Evolutionary conservation across 2,888 invertebrate genomes (phyloP).

Genomic region (Tiliacea citrago): DNA sequence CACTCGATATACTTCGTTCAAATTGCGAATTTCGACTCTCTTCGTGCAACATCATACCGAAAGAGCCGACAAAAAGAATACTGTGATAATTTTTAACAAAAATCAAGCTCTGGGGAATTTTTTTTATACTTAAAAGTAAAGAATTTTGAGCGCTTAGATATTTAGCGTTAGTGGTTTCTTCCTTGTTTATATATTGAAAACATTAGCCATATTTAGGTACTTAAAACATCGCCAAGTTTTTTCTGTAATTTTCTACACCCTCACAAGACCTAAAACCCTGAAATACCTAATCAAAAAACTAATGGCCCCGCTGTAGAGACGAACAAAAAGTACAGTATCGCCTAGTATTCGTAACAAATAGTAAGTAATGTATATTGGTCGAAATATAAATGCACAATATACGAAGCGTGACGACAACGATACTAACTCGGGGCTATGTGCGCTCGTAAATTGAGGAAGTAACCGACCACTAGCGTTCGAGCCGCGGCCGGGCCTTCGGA

Average conservation of each 20-base stretch:
- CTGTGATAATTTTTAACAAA: constrained; percentile 66
- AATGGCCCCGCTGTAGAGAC: constrained; percentile 12
- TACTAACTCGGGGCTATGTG: constrained; percentile 83
- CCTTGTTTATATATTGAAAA: neutral
- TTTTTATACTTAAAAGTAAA: constrained; percentile 40
- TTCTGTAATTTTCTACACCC: neutral
- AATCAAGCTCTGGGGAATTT: constrained; percentile 45
- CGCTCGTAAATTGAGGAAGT: constrained; percentile 85
- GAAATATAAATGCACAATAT: constrained; percentile 84
- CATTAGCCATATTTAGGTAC: neutral
- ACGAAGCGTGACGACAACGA: constrained; percentile 87
- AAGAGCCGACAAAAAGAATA: constrained; percentile 69
- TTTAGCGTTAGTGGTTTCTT: constrained; percentile 18
- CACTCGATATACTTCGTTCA: constrained; percentile 78
- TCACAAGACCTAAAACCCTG: neutral
- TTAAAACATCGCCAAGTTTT: too few relatives aligned
- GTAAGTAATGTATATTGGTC: constrained; percentile 74
- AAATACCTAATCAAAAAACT: constrained; percentile 37
- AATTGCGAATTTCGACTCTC: constrained; percentile 74
- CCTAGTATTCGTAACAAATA: constrained; percentile 68
- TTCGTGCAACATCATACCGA: constrained; percentile 53
- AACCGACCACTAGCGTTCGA: constrained; percentile 81
- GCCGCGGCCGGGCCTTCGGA: constrained; percentile 77
- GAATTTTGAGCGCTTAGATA: constrained; percentile 31
- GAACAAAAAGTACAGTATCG: constrained; percentile 48